These are phyloP conservation scores for Drosophila littoralis DNA, from an alignment of 1,140 invertebrate species.

Conservation along the genomic window DNA sequence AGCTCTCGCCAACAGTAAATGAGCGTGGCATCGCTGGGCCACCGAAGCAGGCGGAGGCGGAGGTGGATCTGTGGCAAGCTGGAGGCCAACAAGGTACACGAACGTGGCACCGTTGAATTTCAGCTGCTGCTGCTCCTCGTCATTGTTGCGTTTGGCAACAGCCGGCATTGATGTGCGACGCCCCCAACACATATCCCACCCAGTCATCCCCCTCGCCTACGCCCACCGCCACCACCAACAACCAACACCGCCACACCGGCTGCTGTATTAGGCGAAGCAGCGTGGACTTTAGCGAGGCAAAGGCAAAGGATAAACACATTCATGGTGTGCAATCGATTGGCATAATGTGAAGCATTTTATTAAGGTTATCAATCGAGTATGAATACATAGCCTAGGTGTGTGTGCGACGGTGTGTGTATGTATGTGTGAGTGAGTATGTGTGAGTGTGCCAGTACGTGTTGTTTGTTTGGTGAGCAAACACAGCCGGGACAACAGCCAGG, in stretches of 20 bases:
- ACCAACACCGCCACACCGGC: neutral
- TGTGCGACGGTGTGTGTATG: conserved; percentile 25
- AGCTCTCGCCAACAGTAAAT: conserved; percentile 57
- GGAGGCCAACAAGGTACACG: conserved; percentile 67
- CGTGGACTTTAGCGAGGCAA: conserved; percentile 43
- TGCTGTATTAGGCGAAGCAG: conserved; percentile 51
- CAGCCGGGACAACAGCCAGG: conserved; percentile 28
- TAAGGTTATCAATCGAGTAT: conserved; percentile 82
- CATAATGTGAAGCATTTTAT: conserved; percentile 83
- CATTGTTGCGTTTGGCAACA: conserved; percentile 74
- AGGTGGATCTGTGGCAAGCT: conserved; percentile 21
- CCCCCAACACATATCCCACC: conserved; percentile 9
- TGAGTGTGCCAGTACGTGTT: conserved; percentile 42
- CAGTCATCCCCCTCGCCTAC: conserved; percentile 1
- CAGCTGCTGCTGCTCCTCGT: conserved; percentile 43
- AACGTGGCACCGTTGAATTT: conserved; percentile 42
- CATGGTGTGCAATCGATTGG: conserved; percentile 83
- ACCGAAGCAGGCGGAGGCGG: conserved; percentile 6
- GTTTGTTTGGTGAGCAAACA: conserved; percentile 67
- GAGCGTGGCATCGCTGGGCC: conserved; percentile 60
- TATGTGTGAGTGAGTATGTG: neutral
- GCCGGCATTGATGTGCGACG: conserved; percentile 70
- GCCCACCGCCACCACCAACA: neutral
- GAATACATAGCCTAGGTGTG: conserved; percentile 72
- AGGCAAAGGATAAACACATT: conserved; percentile 81